Evolutionary conservation across 2,888 invertebrate genomes (phyloP).

Genomic region (Boloria selene): DNA sequence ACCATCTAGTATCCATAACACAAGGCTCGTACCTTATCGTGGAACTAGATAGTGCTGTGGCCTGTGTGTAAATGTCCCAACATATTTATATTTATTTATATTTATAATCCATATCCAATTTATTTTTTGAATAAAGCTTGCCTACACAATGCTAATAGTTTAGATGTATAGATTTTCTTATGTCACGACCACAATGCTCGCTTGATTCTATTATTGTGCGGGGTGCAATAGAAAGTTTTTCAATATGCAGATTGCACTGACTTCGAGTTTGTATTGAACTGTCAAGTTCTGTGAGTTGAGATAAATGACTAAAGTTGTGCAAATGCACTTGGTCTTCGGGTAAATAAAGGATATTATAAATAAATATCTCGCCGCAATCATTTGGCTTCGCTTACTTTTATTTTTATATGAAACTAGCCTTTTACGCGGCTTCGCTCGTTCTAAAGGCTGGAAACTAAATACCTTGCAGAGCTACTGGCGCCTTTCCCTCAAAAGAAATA

Average conservation of each 20-base stretch:
- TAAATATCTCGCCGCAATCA: neutral
- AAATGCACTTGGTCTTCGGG: neutral
- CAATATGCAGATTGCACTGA: slow-evolving; percentile 58
- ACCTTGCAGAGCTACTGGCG: too few relatives aligned
- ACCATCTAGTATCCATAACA: too few relatives aligned
- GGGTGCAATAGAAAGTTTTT: slow-evolving; percentile 61
- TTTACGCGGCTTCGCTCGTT: too few relatives aligned
- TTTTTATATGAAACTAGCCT: too few relatives aligned
- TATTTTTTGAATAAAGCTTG: neutral
- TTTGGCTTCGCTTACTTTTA: too few relatives aligned
- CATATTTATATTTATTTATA: too few relatives aligned
- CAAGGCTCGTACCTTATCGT: too few relatives aligned
- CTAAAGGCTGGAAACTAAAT: too few relatives aligned
- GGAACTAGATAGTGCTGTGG: too few relatives aligned
- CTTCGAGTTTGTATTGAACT: slow-evolving; percentile 23
- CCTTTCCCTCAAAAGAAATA: too few relatives aligned
- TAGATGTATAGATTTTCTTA: slow-evolving; percentile 1
- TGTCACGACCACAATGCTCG: slow-evolving; percentile 57
- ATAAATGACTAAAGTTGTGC: slow-evolving; percentile 18
- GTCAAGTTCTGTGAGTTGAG: slow-evolving; percentile 17
- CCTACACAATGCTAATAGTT: neutral
- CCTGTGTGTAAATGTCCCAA: too few relatives aligned
- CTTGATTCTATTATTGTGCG: slow-evolving; percentile 55
- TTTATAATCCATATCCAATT: neutral
- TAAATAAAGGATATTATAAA: neutral